Percentiles rank a stretch among this genome's conserved stretches.
phyloP scores from a whole-genome alignment of 2,113 vertebrate species.

The Seriola aureovittata region DNA sequence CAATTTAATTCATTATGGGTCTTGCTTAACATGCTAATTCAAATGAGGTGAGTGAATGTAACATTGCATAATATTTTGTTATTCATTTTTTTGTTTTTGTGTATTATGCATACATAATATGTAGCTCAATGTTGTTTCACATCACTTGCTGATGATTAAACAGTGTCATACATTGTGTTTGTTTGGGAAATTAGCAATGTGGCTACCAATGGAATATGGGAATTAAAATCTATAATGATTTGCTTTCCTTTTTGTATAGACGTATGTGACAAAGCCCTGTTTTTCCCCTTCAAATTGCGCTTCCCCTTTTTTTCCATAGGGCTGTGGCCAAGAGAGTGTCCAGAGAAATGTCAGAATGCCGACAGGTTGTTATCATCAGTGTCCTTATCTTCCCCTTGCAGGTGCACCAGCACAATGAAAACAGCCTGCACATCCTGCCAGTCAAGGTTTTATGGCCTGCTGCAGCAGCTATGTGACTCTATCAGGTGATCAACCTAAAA shows the following conservation, averaged over 20 bases:
- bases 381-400: conserved; percentile 81
- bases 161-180: background rate
- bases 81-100: conserved; percentile 24
- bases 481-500: conserved; percentile 67
- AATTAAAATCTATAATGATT: conserved; percentile 14
- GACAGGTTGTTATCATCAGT: conserved; percentile 80
- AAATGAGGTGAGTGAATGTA: conserved; percentile 34
- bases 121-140: background rate
- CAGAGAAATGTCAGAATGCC: conserved; percentile 81
- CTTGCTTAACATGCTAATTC: conserved; percentile 41
- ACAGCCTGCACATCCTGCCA: conserved; percentile 61
- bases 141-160: conserved; percentile 11
- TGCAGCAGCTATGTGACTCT: conserved; percentile 53
- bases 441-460: conserved; percentile 64
- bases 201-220: conserved; percentile 7
- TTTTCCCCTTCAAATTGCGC: conserved; percentile 45
- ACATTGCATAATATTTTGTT: conserved; percentile 12
- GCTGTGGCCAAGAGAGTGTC: conserved; percentile 70
- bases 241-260: conserved; percentile 43
- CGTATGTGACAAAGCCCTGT: conserved; percentile 37
- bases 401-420: conserved; percentile 74
- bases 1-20: conserved; percentile 34
- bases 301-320: conserved; percentile 47
- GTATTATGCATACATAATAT: conserved; percentile 13
- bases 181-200: conserved; percentile 21